A percentile compares a stretch with the other conserved stretches of the same genome.
These are phyloP conservation scores for Aplidium turbinatum DNA, from an alignment of 23 tunicate genomes.

Conservation along the genomic window DNA sequence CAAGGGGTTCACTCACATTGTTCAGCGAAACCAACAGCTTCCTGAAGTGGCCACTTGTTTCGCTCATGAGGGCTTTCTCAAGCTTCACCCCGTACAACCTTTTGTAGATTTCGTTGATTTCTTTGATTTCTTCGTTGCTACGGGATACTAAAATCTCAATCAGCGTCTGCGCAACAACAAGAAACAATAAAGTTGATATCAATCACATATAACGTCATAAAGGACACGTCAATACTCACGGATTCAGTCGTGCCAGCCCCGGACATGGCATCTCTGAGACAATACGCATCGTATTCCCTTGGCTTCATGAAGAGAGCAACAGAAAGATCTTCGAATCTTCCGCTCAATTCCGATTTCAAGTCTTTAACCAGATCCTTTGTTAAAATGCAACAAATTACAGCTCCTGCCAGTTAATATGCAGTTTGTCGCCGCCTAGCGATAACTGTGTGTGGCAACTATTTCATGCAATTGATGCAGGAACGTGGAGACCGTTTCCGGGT, in stretches of 20 bases:
- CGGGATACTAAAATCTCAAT: conserved; percentile 81
- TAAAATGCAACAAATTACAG: too few species aligned
- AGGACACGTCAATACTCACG: conserved; percentile 49
- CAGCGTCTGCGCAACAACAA: conserved; percentile 39
- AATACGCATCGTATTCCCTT: conserved; percentile 64
- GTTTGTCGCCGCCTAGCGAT: too few species aligned
- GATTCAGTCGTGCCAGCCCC: conserved; percentile 95
- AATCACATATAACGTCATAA: too few species aligned
- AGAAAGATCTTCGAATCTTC: conserved; percentile 58
- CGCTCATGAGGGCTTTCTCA: conserved; percentile 75
- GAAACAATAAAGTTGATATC: too few species aligned
- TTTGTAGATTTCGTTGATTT: conserved; percentile 77
- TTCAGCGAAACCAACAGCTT: conserved; percentile 77
- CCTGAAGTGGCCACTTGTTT: conserved; percentile 85
- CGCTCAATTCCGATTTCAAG: conserved; percentile 70
- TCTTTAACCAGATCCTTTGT: conserved; percentile 87
- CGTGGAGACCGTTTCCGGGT: too few species aligned
- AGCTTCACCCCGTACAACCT: conserved; percentile 40
- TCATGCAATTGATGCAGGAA: too few species aligned
- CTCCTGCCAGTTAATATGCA: too few species aligned
- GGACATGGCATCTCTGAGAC: conserved; percentile 61
- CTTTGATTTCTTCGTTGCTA: conserved; percentile 73
- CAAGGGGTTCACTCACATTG: conserved; percentile 68
- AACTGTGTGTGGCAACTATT: too few species aligned
- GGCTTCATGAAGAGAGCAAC: conserved; percentile 63